Evolutionary conservation across 2,797 vertebrate genomes (phyloP).

Genomic region (Epinephelus awoara): DNA sequence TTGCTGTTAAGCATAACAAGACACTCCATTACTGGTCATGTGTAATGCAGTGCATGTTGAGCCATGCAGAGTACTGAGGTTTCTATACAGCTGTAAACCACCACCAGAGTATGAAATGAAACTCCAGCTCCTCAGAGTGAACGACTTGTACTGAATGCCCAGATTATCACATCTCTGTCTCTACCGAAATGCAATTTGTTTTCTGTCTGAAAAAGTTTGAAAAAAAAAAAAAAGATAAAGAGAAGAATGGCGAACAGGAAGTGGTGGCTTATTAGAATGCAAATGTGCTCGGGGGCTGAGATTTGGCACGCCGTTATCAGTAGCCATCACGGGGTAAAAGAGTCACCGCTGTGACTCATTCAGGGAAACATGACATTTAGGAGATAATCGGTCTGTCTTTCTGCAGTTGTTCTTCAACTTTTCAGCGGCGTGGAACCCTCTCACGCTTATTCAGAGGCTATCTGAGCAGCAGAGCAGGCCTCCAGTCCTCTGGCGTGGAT

Average conservation of each 20-base stretch:
- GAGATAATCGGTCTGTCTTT: conserved; percentile 78
- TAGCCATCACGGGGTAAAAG: conserved; percentile 65
- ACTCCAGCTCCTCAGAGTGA: conserved; percentile 47
- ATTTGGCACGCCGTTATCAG: conserved; percentile 68
- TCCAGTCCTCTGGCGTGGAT: conserved; percentile 42
- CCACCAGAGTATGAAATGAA: conserved; percentile 71
- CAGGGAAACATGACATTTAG: conserved; percentile 83
- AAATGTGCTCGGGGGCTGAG: conserved; percentile 73
- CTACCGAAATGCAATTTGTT: conserved; percentile 73
- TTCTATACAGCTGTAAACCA: conserved; percentile 36
- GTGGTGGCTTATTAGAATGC: conserved; percentile 75
- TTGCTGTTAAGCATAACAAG: conserved; percentile 38
- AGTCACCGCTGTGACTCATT: conserved; percentile 72
- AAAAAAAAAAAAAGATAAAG: conserved; percentile 10
- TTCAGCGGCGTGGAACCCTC: conserved; percentile 47
- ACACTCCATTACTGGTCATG: conserved; percentile 45
- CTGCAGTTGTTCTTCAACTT: conserved; percentile 71
- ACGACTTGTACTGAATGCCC: conserved; percentile 50
- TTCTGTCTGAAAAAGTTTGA: conserved; percentile 65
- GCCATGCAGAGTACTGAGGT: conserved; percentile 5
- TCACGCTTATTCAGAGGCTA: conserved; percentile 51
- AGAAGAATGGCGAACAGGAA: conserved; percentile 32
- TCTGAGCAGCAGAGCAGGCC: conserved; percentile 40
- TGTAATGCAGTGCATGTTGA: conserved; percentile 17
- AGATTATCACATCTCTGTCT: conserved; percentile 73